Evolutionary conservation across 2,113 vertebrate species (phyloP), one percentile per base, ranked within the genome.

Genomic region (Corythaixoides concolor): DNA sequence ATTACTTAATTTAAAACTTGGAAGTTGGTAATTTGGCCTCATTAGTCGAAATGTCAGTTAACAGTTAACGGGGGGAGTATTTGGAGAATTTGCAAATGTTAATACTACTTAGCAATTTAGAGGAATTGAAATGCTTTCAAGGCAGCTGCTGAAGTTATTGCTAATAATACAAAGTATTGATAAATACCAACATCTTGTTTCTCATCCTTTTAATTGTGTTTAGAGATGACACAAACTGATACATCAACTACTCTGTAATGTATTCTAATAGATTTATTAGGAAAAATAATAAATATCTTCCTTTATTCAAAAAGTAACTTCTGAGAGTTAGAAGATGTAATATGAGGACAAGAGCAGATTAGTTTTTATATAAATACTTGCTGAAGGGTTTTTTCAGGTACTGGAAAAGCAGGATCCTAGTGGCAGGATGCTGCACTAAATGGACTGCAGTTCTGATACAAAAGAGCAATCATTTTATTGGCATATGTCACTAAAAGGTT

Each of bases 1-100:
- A 69, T 81, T 79, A 49, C 78, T 90, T 73, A 88, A 76, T 90
- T 93, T 88, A 59, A 90, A 92, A 92, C 45, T 82, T 89, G 58
- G 20, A 82, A 88, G 45, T 76, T 93, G 64, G 50, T 94, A 53
- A 90, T 87, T 95, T 96, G 49, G 30, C 22, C 35, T 95, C 55
- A 49, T 89, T 72, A 73, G 69, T 72, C 19, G 4, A 84, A 93
- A 73, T 87, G 74, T 58, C 53, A 22, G 21, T 39, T 43, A 22
- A 55, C 43, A 75, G 19, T 74, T 93, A 76, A 47, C 35, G 60
- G 33, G 39, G 69, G 58, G 21, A 80, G 27, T 70, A 89, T 53
- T 37, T 89, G 45, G 60, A 78, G 75, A 78, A 89, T 53, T 56
- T 92, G 49, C 26, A 87, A 75, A 78, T 30, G 27, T 52, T 85